Evolutionary conservation across 2,113 vertebrate genomes (phyloP).

Genomic region (Nerophis ophidion): DNA sequence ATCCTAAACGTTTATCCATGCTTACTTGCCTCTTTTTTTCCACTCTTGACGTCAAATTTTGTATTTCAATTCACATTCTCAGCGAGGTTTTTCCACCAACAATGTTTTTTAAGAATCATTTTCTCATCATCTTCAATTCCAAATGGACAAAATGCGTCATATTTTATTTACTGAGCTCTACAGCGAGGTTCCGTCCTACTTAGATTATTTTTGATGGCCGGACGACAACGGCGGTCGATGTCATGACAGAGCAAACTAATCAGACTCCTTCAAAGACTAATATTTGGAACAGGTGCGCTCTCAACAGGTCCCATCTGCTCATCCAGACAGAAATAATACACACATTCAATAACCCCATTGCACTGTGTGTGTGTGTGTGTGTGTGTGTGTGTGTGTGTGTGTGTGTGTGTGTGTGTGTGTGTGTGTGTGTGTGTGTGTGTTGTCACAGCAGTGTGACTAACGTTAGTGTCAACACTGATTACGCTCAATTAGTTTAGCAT

Average conservation of each 20-base stretch:
- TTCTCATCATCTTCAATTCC: conserved; percentile 1
- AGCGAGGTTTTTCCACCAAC: neutral
- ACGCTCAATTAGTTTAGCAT: neutral
- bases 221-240: conserved; percentile 17
- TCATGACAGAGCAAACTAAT: conserved; percentile 9
- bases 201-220: neutral
- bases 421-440: neutral
- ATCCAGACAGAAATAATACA: conserved; percentile 51
- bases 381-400: conserved; percentile 1
- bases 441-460: neutral
- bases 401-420: too few relatives aligned
- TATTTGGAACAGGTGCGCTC: conserved; percentile 50
- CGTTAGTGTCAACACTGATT: neutral
- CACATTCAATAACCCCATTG: conserved; percentile 5
- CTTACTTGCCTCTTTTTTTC: neutral
- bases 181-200: neutral
- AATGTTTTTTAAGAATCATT: neutral
- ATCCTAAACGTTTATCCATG: neutral
- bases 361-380: neutral
- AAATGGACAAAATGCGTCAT: neutral
- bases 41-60: neutral
- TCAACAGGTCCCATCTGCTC: conserved; percentile 54
- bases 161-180: neutral
- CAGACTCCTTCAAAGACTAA: conserved; percentile 20
- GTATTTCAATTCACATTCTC: neutral